Evolutionary conservation across 2,888 invertebrate genomes (phyloP).

Genomic region (Sarcophaga carnaria): DNA sequence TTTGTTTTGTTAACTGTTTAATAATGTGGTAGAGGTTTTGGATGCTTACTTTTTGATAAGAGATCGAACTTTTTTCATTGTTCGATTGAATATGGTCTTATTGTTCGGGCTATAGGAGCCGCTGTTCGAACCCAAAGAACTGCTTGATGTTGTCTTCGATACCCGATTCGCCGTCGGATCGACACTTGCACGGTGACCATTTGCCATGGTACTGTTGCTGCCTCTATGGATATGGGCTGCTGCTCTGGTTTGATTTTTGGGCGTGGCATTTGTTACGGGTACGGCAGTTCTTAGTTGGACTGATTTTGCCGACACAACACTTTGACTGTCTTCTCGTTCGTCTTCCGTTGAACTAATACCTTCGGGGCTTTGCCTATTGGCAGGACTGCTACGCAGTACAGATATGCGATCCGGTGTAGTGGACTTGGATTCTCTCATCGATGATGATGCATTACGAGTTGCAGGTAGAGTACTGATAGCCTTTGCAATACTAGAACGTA

Average conservation of each 20-base stretch:
- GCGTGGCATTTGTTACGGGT: conserved; percentile 52
- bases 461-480: conserved; percentile 25
- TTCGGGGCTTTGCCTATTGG: conserved; percentile 79
- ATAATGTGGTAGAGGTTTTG: conserved; percentile 31
- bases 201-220: conserved; percentile 73
- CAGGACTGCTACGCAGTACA: conserved; percentile 65
- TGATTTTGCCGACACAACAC: conserved; percentile 54
- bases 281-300: conserved; percentile 50
- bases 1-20: background rate
- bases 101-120: conserved; percentile 82
- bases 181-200: conserved; percentile 50
- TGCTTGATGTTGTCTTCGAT: conserved; percentile 61
- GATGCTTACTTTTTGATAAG: conserved; percentile 84
- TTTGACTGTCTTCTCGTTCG: conserved; percentile 78
- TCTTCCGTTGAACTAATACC: conserved; percentile 81
- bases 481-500: conserved; percentile 60
- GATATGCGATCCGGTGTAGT: conserved; percentile 76
- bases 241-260: conserved; percentile 74
- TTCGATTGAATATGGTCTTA: conserved; percentile 92
- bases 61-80: conserved; percentile 91
- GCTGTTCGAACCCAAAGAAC: conserved; percentile 79
- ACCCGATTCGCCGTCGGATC: conserved; percentile 43
- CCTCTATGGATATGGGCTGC: conserved; percentile 77
- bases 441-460: conserved; percentile 46
- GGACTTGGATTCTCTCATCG: conserved; percentile 77